Base-by-base conservation (phyloP, 2,113 vertebrate genomes). In the Gymnarchus niloticus region DNA sequence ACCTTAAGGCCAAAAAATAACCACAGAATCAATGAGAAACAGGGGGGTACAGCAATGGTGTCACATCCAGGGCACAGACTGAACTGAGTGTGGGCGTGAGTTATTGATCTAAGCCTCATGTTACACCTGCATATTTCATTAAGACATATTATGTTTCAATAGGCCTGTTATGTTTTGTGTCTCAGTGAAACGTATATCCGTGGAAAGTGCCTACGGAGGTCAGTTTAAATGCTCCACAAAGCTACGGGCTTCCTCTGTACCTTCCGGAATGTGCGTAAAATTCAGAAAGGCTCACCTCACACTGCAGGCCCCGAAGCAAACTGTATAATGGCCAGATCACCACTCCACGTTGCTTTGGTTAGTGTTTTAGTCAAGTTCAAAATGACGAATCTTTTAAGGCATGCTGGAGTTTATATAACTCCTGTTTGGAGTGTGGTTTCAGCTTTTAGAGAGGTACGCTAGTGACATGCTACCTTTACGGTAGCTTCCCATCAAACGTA, bases 121-220 rank as follows among this genome's bases (percentile, higher is more conserved):
- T 90, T 88, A 84, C 48, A 21, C 52, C 83, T 86, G 76, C 77
- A 80, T 86, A 86, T 84, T 86, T 87, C 77, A 88, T 81, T 81
- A 88, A 87, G 81, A 78, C 85, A 84, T 69, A 65, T 83, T 86
- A 84, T 37, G 87, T 87, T 86, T 86, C 88, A 84, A 56, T 54
- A 12, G 51, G 1, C 3, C 3, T 48, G 89, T 88, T 90, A 84
- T 86, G 83, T 82, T 52, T 78, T 23, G 14, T 46, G 65, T 59
- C 85, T 82, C 69, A 83, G n/a, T 76, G 85, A 88, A 88, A 87
- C 85, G 84, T 77, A 89, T 85, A 88, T 87, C 85, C 86, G 49
- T 89, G 86, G 86, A 88, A 83, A 88, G 65, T 17, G 52, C 49
- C 76, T 54, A 9, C 54, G 1, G 77, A 37, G 33, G 52, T 25